Evolutionary conservation across 2,113 vertebrate genomes (phyloP).

Genomic region (Larimichthys crocea): DNA sequence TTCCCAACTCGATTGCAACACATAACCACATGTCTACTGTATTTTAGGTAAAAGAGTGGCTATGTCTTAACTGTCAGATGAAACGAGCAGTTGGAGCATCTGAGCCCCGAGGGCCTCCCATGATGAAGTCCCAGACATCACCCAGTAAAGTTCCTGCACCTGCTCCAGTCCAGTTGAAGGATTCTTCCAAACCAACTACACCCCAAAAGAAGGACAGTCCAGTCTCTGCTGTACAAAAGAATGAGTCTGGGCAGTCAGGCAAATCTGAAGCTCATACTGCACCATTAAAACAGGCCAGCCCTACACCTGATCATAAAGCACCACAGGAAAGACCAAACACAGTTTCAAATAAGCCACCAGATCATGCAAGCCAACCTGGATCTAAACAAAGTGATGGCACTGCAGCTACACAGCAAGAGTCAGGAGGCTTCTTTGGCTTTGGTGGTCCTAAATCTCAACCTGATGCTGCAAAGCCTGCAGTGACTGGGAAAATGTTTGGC

Average conservation of each 20-base stretch:
- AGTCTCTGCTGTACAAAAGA: slow-evolving; percentile 51
- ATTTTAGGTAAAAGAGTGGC: slow-evolving; percentile 90
- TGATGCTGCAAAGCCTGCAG: slow-evolving; percentile 82
- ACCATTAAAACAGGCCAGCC: slow-evolving; percentile 44
- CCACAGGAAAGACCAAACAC: slow-evolving; percentile 37
- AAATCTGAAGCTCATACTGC: slow-evolving; percentile 71
- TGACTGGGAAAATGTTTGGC: slow-evolving; percentile 88
- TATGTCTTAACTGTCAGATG: slow-evolving; percentile 97
- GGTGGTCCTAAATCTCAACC: slow-evolving; percentile 79
- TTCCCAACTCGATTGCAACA: not conserved
- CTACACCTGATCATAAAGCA: slow-evolving; percentile 31
- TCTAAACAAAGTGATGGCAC: slow-evolving; percentile 82
- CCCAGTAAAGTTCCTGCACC: slow-evolving; percentile 70
- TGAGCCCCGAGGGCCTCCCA: slow-evolving; percentile 75
- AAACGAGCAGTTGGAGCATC: slow-evolving; percentile 88
- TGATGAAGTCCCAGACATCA: slow-evolving; percentile 74
- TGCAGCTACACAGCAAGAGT: slow-evolving; percentile 70
- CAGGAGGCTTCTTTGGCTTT: slow-evolving; percentile 83
- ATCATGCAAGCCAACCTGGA: slow-evolving; percentile 60
- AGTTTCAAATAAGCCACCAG: slow-evolving; percentile 61
- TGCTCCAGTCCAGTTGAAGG: slow-evolving; percentile 34
- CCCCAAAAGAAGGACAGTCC: slow-evolving; percentile 35
- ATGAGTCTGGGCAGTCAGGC: slow-evolving; percentile 56
- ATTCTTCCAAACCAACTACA: slow-evolving; percentile 37
- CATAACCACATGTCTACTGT: not conserved